Conservation (phyloP, 2,888 invertebrate species). For the Rhogogaster chlorosoma region DNA sequence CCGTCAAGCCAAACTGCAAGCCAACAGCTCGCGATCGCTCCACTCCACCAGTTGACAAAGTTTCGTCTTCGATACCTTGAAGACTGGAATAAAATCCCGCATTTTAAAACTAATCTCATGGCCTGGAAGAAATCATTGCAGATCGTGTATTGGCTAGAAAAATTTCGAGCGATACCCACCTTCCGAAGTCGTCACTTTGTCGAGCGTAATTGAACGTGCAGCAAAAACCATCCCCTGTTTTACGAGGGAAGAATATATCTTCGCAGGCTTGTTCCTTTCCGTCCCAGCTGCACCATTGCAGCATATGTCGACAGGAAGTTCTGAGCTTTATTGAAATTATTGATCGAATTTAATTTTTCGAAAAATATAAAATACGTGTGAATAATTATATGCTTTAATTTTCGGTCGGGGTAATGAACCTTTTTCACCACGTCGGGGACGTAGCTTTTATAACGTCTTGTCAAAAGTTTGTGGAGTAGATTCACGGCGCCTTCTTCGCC, state of each 20-base stretch:
- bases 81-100: not conserved
- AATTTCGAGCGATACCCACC: conserved; percentile 68
- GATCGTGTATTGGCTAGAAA: not conserved
- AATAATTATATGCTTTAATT: not conserved
- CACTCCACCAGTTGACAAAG: not conserved
- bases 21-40: conserved; percentile 56
- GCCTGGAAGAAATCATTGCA: not conserved
- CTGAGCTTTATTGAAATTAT: conserved; percentile 76
- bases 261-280: conserved; percentile 77
- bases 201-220: conserved; percentile 82
- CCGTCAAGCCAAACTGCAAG: conserved; percentile 65
- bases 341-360: not conserved
- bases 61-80: conserved; percentile 52
- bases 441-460: conserved; percentile 56
- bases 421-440: conserved; percentile 55
- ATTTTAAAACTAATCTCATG: not conserved
- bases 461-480: conserved; percentile 59
- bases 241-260: conserved; percentile 80
- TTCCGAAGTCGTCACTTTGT: conserved; percentile 74
- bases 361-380: not conserved
- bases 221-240: conserved; percentile 82
- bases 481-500: conserved; percentile 45
- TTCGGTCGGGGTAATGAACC: not conserved
- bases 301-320: conserved; percentile 78
- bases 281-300: conserved; percentile 80